phyloP scores from a whole-genome alignment of 2,888 invertebrate species.

The Siphonodentalium dalli region DNA sequence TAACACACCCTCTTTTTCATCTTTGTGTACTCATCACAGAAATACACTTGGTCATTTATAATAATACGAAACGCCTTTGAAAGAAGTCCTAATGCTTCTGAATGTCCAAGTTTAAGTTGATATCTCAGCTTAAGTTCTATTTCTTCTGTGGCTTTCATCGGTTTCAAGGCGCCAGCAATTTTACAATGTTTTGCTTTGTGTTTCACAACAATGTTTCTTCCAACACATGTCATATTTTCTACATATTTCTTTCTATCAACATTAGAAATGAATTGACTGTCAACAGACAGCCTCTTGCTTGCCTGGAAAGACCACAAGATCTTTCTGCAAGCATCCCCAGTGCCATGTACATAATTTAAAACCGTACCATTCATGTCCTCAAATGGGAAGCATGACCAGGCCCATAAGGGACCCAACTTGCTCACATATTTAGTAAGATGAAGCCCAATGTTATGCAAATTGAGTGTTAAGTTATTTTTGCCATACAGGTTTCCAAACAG shows the following conservation, averaged over 20 bases:
- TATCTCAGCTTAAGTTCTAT: neutral
- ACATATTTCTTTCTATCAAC: neutral
- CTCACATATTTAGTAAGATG: conserved; percentile 11
- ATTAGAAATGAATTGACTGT: neutral
- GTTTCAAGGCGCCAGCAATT: conserved; percentile 5
- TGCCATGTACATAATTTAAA: conserved; percentile 9
- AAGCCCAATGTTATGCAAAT: conserved; percentile 8
- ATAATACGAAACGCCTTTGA: conserved; percentile 2
- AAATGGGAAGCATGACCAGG: conserved; percentile 20
- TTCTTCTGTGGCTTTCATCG: neutral
- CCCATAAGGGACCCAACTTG: conserved; percentile 17
- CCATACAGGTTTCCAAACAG: conserved; percentile 5
- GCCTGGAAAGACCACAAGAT: conserved; percentile 9
- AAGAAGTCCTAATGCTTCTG: neutral
- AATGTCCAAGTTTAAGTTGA: neutral
- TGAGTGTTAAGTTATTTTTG: neutral
- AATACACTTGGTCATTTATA: neutral
- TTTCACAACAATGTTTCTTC: conserved; percentile 1
- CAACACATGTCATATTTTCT: neutral
- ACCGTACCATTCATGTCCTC: conserved; percentile 15
- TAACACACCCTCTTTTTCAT: conserved; percentile 6
- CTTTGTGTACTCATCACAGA: neutral
- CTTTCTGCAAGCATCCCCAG: conserved; percentile 11
- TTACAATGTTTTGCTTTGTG: conserved; percentile 1
- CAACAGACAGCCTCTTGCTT: conserved; percentile 3